Evolutionary conservation across 1,140 invertebrate genomes (phyloP), one percentile per base, ranked within the genome.

Genomic region (Agrilus planipennis): DNA sequence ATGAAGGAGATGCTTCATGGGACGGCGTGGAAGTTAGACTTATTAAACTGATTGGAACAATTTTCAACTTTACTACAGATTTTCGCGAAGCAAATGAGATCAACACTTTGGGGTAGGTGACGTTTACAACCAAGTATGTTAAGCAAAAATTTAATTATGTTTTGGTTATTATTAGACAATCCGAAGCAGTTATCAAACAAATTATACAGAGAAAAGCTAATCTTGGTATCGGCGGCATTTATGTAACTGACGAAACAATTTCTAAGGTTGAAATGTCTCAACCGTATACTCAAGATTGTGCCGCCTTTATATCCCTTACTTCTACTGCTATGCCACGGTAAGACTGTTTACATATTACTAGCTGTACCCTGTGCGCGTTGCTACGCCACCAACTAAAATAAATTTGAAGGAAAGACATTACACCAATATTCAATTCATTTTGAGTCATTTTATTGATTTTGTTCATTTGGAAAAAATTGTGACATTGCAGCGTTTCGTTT

Each of bases 241-340:
- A 79, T 50, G 45, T 74, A 4, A 81, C 79, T 0, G 52, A 49
- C 17, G 70, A 77, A 31, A 60, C 73, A 25, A 49, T 67, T 14
- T 41, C 50, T 7, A 51, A 60, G 3, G 67, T 77, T 23, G 75
- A 76, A 41, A 68, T 75, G 48, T 71, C 75, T 11, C 56, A 69
- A 21, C 61, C 71, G 9, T 75, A 82, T 53, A 72, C 72, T 1
- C 67, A 73, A 36, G 81, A 85, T 54, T 84, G 81, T 60, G 81
- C 79, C 4, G 65, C 72, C 7, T 85, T 84, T 53, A 73, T 84
- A 43, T 80, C 80, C 1, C 53, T 81, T 14, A 71, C 77, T 14
- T 85, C 81, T 1, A 81, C 76, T 18, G 80, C 81, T 3, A 58
- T 84, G 38, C 79, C 81, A 27, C 76, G 77, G 75, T 79, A 61